Evolutionary conservation across 2,113 vertebrate genomes (phyloP), one percentile per base, ranked within the genome.

Genomic region (Alligator mississippiensis): DNA sequence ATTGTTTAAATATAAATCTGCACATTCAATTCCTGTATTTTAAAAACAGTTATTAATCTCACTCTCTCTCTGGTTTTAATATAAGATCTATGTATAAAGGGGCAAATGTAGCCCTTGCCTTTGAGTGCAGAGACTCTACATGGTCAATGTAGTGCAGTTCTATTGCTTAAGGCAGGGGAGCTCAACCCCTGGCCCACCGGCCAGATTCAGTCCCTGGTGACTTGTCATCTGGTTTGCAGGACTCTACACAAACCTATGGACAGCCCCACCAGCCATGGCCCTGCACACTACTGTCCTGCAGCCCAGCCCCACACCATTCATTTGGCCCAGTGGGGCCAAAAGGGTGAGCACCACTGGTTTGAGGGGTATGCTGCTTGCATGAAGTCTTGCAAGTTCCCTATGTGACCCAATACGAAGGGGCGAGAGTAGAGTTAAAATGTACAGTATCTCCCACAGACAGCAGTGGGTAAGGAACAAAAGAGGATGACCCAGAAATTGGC

Each of bases 321-420:
- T 47, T 47, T 47, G 47, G 47, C 47, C 47, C 47, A 9, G 47
- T 47, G 47, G 47, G 47, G 47, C 47, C 47, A 47, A 9, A 47
- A 47, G 47, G 47, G 47, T 47, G 47, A 47, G 47, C 47, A 57
- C 86, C 75, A 80, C 60, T 28, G 78, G 84, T 8, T 92, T 76
- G n/a, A 1, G 0, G 55, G 9, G 16, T 5, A 1, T 4, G 2
- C 30, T 54, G n/a, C 5, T 4, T 68, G 70, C 7, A 68, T 6
- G 34, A 15, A 86, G 47, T n/a, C 27, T 70, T 54, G 30, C 28
- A 82, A 82, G 72, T 84, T 47, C 60, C 27, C 0, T 24, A 27
- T 16, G n/a, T 2, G 75, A 12, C 6, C 5, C 24, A 10, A 47
- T 28, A 81, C 14, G 7, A 30, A 82, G 54, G 94, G 16, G 62